phyloP scores from a whole-genome alignment of 2,888 invertebrate species.

The Maniola hyperantus region DNA sequence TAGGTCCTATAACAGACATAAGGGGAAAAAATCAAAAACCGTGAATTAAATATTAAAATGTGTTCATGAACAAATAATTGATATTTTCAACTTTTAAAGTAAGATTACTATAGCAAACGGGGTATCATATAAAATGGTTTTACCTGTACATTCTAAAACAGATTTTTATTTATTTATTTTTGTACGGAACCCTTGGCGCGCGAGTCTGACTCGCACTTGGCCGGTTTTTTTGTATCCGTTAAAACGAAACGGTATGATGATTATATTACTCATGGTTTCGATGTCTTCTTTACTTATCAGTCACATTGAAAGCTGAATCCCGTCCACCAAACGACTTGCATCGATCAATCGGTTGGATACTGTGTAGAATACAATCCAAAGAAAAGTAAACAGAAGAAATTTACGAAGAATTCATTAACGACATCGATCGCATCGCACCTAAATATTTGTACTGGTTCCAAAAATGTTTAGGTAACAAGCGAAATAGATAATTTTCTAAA shows the following conservation, averaged over 20 bases:
- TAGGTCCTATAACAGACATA: no score
- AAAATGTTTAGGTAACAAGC: not conserved
- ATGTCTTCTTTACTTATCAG: not conserved
- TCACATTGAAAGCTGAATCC: not conserved
- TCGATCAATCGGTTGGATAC: not conserved
- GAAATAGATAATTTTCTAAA: not conserved
- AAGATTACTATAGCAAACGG: no score
- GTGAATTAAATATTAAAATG: no score
- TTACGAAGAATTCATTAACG: not conserved
- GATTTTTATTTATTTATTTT: no score
- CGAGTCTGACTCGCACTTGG: no score
- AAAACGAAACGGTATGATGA: not conserved
- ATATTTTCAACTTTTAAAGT: no score
- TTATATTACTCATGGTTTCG: not conserved
- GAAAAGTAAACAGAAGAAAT: no score
- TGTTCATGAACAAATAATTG: no score
- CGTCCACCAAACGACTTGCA: not conserved
- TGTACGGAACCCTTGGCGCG: no score
- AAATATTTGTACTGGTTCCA: not conserved
- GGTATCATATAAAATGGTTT: no score
- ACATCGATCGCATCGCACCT: not conserved
- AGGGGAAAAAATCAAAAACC: no score
- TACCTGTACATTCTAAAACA: no score
- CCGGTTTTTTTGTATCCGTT: not conserved
- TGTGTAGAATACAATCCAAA: not conserved